phyloP scores from a whole-genome alignment of 2,797 vertebrate genomes.

The Neosilurus mollespiculum region DNA sequence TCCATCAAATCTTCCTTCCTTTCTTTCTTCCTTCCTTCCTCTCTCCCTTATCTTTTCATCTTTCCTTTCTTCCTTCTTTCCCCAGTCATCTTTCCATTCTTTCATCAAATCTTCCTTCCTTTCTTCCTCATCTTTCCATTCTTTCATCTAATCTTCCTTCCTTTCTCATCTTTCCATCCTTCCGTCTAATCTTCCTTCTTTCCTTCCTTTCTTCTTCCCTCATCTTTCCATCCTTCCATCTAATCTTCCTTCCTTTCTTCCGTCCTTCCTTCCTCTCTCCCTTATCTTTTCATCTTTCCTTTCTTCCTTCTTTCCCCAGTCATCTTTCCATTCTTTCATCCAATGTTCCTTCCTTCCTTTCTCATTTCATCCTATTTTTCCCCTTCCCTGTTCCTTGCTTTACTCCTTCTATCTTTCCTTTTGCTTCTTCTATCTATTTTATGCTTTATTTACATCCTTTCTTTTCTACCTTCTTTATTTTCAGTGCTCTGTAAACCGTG shows the following conservation, averaged over 20 bases:
- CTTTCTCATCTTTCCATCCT: background rate
- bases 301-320: background rate
- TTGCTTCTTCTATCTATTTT: background rate
- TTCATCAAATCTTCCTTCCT: background rate
- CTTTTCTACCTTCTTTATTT: background rate
- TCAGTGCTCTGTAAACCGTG: background rate
- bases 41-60: background rate
- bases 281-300: background rate
- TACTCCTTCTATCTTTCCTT: too few species aligned
- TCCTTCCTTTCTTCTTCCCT: too few species aligned
- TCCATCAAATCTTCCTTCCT: background rate
- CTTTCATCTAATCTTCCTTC: rapidly evolving
- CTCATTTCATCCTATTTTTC: too few species aligned
- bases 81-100: background rate
- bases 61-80: background rate
- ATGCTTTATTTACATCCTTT: background rate
- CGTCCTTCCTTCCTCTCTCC: background rate
- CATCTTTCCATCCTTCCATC: background rate
- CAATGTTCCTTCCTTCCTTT: background rate
- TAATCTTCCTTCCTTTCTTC: background rate
- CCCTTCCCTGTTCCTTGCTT: background rate
- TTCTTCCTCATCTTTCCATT: background rate
- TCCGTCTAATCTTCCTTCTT: too few species aligned
- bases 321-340: too few species aligned
- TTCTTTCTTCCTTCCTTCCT: background rate